Evolutionary conservation across 1,140 invertebrate genomes (phyloP).

Genomic region (Melipona quadrifasciata): DNA sequence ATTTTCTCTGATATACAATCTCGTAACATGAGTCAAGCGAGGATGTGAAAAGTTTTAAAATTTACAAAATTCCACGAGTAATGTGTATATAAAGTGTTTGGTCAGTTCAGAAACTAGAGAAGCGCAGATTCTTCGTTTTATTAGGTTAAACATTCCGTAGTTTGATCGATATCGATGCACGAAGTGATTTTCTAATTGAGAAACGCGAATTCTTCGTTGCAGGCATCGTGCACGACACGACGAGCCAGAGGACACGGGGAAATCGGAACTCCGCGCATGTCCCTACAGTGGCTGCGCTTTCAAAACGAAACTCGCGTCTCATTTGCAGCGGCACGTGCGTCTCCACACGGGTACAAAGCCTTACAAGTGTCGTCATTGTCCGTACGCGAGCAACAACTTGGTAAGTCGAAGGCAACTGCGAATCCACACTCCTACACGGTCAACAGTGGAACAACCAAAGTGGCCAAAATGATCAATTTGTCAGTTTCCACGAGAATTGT

Average conservation of each 20-base stretch:
- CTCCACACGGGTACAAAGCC: constrained; percentile 91
- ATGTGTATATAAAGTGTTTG: too few relatives aligned
- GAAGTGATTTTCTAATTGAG: too few relatives aligned
- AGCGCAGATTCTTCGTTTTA: too few relatives aligned
- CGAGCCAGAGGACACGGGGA: constrained; percentile 23
- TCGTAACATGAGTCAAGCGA: too few relatives aligned
- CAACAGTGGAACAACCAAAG: too few relatives aligned
- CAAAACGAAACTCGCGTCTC: constrained; percentile 85
- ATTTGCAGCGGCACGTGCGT: constrained; percentile 89
- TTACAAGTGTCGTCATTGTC: constrained; percentile 92
- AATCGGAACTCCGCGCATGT: constrained; percentile 63
- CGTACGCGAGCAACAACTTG: constrained; percentile 89
- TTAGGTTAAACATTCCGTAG: too few relatives aligned
- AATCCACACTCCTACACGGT: background rate
- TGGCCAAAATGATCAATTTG: too few relatives aligned
- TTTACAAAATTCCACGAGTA: too few relatives aligned
- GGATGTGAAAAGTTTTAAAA: too few relatives aligned
- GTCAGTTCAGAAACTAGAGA: too few relatives aligned
- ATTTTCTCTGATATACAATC: too few relatives aligned
- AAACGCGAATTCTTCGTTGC: constrained; percentile 52
- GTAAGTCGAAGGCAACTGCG: constrained; percentile 68
- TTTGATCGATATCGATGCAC: background rate
- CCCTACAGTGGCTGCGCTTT: constrained; percentile 83
- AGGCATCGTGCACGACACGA: constrained; percentile 76
- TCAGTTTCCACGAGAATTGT: too few relatives aligned